Conservation (phyloP, 2,113 vertebrate genomes). For the Lamprotornis superbus region DNA sequence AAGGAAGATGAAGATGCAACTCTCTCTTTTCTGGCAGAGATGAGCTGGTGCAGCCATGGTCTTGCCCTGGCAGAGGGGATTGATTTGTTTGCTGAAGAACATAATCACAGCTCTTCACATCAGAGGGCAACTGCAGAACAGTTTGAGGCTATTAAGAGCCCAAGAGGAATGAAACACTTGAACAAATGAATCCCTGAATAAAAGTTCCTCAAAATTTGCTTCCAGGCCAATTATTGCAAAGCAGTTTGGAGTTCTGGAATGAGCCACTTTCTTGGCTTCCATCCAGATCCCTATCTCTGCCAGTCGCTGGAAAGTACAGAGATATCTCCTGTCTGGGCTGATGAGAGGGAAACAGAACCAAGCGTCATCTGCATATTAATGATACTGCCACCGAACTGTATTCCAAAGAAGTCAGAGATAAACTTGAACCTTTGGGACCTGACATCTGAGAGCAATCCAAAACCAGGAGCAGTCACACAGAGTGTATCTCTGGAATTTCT, state of each 20-base stretch:
- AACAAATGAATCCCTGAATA: constrained; percentile 26
- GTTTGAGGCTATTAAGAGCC: background rate
- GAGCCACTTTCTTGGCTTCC: constrained; percentile 14
- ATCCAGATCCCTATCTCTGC: constrained; percentile 27
- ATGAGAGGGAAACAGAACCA: constrained; percentile 24
- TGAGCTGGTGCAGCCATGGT: background rate
- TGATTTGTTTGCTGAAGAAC: background rate
- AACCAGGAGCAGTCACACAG: background rate
- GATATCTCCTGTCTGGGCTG: constrained; percentile 13
- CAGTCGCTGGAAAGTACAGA: constrained; percentile 23
- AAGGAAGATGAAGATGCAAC: background rate
- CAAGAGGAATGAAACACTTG: background rate
- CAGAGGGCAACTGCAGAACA: background rate
- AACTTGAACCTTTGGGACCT: background rate
- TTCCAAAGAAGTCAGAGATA: background rate
- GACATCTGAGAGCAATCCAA: background rate
- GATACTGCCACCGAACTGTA: background rate
- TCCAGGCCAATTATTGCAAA: background rate
- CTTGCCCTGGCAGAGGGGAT: background rate
- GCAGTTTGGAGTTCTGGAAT: constrained; percentile 8
- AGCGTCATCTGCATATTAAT: constrained; percentile 30
- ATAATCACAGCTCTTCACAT: background rate
- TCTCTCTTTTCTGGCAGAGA: background rate
- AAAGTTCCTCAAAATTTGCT: constrained; percentile 33
- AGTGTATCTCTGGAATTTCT: background rate